A percentile compares a stretch with the other conserved stretches of the same genome.
Conservation (phyloP, 1,140 invertebrate genomes). For the Chrysopa pallens region DNA sequence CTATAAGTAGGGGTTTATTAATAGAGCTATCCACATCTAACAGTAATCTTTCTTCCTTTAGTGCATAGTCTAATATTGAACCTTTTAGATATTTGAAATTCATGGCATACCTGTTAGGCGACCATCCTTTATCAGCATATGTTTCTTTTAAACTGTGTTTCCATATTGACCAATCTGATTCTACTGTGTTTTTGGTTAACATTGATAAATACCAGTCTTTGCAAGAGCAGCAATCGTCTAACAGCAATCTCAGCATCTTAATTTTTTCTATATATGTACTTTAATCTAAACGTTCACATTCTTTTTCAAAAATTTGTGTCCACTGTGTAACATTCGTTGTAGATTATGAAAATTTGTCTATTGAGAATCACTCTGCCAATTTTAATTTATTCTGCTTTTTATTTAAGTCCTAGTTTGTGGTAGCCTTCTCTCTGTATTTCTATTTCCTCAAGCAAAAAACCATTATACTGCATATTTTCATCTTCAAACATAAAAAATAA, state of each 20-base stretch:
- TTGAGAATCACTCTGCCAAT: no score
- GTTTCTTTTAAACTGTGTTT: slow-evolving; percentile 16
- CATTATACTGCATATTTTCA: no score
- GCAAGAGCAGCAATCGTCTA: slow-evolving; percentile 14
- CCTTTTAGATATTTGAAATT: slow-evolving; percentile 13
- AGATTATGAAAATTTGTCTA: no score
- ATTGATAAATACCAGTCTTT: slow-evolving; percentile 16
- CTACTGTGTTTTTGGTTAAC: no score
- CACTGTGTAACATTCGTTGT: no score
- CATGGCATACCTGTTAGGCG: no score
- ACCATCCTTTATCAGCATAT: slow-evolving; percentile 17
- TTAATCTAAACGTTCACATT: slow-evolving; percentile 3
- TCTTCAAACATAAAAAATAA: no score
- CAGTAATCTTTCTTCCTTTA: slow-evolving; percentile 15
- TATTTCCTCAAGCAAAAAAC: no score
- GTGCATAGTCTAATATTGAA: slow-evolving; percentile 17
- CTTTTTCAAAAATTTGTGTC: no score
- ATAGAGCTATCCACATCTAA: slow-evolving; percentile 6
- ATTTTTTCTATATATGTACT: slow-evolving; percentile 8
- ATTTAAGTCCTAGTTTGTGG: no score
- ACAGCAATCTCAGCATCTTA: slow-evolving; percentile 13
- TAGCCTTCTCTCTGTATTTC: no score
- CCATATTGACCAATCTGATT: slow-evolving; percentile 15
- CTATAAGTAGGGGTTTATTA: slow-evolving; percentile 9
- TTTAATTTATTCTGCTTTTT: no score